These are phyloP conservation scores for Epicauta chinensis DNA, from an alignment of 1,140 invertebrate species.

Conservation along the genomic window DNA sequence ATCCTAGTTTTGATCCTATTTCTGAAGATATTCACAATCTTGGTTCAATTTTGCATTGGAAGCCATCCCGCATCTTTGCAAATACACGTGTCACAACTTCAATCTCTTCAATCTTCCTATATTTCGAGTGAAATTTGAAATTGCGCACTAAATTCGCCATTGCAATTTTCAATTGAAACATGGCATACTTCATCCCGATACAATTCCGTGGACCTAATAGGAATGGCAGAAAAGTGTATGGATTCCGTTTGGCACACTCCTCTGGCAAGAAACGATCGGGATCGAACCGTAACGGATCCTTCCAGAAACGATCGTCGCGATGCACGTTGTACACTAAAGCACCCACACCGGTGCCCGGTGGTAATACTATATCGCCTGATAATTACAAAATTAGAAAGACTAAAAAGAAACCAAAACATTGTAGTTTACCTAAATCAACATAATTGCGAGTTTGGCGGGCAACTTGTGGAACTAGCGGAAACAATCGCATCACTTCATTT, in stretches of 20 bases:
- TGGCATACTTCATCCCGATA: not conserved
- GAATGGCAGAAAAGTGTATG: conserved; percentile 2
- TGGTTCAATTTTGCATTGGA: too few relatives aligned
- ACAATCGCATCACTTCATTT: not conserved
- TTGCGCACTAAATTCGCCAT: too few relatives aligned
- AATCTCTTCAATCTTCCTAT: too few relatives aligned
- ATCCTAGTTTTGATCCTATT: too few relatives aligned
- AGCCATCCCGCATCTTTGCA: too few relatives aligned
- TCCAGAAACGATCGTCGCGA: conserved; percentile 45
- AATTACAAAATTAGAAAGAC: not conserved
- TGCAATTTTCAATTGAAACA: too few relatives aligned
- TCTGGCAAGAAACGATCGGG: conserved; percentile 61
- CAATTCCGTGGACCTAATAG: conserved; percentile 1
- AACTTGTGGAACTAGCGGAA: not conserved
- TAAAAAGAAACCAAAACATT: not conserved
- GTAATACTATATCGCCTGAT: not conserved
- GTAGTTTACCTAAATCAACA: not conserved
- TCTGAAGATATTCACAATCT: not conserved
- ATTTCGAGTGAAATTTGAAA: too few relatives aligned
- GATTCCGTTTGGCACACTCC: conserved; percentile 41
- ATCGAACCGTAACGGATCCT: conserved; percentile 58
- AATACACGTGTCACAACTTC: too few relatives aligned
- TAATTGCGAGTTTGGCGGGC: not conserved
- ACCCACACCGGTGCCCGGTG: not conserved
- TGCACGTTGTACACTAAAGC: conserved; percentile 36